These are phyloP conservation scores for Seladonia tumulorum DNA, from an alignment of 2,888 invertebrate genomes.

Conservation along the genomic window DNA sequence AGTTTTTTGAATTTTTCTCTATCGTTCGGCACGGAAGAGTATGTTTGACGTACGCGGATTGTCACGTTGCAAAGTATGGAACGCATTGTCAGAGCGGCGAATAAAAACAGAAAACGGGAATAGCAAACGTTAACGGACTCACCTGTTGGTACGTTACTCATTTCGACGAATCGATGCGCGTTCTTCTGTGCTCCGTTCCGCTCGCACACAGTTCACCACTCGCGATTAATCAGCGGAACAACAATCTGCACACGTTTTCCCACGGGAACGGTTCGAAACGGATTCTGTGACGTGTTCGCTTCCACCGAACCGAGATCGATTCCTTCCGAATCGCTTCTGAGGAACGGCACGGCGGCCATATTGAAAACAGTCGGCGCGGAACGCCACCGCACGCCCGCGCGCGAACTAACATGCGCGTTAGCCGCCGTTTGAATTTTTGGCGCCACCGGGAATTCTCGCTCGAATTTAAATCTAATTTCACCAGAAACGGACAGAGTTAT, in stretches of 20 bases:
- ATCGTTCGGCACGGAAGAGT: too few species aligned
- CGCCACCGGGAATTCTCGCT: background rate
- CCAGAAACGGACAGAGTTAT: background rate
- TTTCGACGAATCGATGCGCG: constrained; percentile 64
- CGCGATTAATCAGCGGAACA: constrained; percentile 30
- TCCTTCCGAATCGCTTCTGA: constrained; percentile 68
- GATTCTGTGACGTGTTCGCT: constrained; percentile 67
- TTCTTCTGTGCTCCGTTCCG: constrained; percentile 14
- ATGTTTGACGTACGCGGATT: background rate
- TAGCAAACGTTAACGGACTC: constrained; percentile 68
- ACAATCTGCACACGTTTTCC: constrained; percentile 51
- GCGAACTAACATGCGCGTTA: constrained; percentile 35
- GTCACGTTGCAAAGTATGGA: constrained; percentile 13
- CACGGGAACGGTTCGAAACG: constrained; percentile 52
- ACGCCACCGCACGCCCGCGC: background rate
- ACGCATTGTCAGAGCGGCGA: constrained; percentile 24
- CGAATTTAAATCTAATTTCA: background rate
- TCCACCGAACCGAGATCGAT: constrained; percentile 73
- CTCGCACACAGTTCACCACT: constrained; percentile 40
- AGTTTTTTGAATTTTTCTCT: background rate
- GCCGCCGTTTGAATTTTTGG: constrained; percentile 33
- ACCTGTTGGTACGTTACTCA: constrained; percentile 82
- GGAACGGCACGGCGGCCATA: constrained; percentile 66
- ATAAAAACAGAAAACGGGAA: constrained; percentile 28
- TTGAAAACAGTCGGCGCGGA: constrained; percentile 47